Evolutionary conservation across 2,888 invertebrate species (phyloP).

Genomic region (Eupithecia subfuscata): DNA sequence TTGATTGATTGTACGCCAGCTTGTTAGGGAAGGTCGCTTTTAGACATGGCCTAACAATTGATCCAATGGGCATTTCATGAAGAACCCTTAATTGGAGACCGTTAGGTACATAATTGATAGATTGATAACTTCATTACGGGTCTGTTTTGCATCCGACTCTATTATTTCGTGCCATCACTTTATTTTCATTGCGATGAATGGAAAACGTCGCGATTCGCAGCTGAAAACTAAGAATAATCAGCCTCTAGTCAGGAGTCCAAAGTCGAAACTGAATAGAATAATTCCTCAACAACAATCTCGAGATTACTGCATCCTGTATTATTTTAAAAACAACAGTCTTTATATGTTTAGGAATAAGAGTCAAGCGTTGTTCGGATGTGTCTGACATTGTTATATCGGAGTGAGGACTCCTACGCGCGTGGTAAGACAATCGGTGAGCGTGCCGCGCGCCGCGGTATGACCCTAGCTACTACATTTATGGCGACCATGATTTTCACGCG

Average conservation of each 20-base stretch:
- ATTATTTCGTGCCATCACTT: background rate
- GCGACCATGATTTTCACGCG: slow-evolving; percentile 13
- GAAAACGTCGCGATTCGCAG: background rate
- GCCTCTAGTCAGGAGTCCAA: slow-evolving; percentile 40
- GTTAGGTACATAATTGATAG: background rate
- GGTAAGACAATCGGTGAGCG: slow-evolving; percentile 59
- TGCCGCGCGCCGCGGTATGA: slow-evolving; percentile 57
- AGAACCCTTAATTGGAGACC: background rate
- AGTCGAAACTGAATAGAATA: slow-evolving; percentile 58
- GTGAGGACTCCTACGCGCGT: slow-evolving; percentile 66
- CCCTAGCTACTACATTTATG: slow-evolving; percentile 12
- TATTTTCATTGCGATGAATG: background rate
- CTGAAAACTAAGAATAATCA: slow-evolving; percentile 24
- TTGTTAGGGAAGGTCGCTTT: slow-evolving; percentile 16
- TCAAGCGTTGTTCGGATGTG: slow-evolving; percentile 45
- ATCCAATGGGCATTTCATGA: background rate
- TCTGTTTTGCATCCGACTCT: background rate
- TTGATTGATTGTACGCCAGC: slow-evolving; percentile 2
- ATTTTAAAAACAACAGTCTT: slow-evolving; percentile 38
- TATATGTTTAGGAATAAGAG: slow-evolving; percentile 28
- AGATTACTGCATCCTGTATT: slow-evolving; percentile 53
- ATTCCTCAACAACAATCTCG: slow-evolving; percentile 54
- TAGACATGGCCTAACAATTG: background rate
- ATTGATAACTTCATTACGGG: background rate
- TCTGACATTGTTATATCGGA: slow-evolving; percentile 48